Conservation (phyloP, 2,797 vertebrate genomes). For the Microhierax caerulescens region DNA sequence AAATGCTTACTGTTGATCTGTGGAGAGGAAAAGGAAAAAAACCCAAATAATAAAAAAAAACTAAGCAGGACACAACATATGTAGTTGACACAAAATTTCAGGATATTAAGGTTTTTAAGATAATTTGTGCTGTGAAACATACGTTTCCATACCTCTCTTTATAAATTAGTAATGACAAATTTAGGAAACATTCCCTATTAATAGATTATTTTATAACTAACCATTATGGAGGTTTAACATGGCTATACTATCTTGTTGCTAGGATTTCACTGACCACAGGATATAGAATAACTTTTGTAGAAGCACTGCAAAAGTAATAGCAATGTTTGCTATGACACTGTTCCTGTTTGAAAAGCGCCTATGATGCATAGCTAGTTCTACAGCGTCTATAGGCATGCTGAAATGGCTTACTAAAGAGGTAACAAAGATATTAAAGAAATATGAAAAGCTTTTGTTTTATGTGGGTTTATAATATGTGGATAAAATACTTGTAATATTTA, state of each 20-base stretch:
- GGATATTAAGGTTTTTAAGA: not conserved
- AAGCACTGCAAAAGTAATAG: not conserved
- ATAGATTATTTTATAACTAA: not conserved
- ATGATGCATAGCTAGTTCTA: not conserved
- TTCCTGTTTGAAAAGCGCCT: not conserved
- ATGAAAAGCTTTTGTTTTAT: not conserved
- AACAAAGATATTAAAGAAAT: not conserved
- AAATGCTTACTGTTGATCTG: not conserved
- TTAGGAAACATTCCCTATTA: not conserved
- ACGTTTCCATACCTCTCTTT: not conserved
- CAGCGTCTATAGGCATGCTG: not conserved
- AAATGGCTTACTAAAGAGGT: not conserved
- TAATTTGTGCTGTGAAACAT: not conserved
- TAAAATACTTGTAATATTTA: not conserved
- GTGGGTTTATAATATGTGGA: not conserved
- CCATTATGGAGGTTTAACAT: not conserved
- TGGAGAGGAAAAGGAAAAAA: not conserved
- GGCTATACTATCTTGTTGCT: not conserved
- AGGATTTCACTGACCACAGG: not conserved
- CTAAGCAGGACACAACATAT: not conserved
- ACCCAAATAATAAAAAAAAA: not conserved
- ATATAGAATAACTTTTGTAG: not conserved
- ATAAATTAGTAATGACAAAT: not conserved
- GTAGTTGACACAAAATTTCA: not conserved
- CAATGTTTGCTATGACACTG: not conserved